These are phyloP conservation scores for Oxytorus armatus DNA, from an alignment of 2,888 invertebrate genomes.

Conservation along the genomic window DNA sequence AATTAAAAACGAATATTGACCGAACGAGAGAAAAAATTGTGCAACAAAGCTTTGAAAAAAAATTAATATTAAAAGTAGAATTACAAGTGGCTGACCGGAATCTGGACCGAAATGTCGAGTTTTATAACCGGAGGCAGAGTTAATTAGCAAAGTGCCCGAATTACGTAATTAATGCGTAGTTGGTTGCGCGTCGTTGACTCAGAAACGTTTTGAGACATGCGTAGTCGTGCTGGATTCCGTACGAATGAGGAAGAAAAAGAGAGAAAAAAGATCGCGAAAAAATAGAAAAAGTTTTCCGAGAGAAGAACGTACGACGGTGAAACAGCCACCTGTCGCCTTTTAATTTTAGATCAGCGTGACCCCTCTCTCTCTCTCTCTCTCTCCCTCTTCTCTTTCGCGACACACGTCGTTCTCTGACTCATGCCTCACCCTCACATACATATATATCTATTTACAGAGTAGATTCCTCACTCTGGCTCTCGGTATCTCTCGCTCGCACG, in stretches of 20 bases:
- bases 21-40: too few relatives aligned
- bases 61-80: neutral
- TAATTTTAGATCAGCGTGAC: constrained; percentile 62
- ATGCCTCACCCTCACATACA: constrained; percentile 5
- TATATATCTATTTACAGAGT: constrained; percentile 3
- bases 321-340: constrained; percentile 66
- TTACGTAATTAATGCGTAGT: constrained; percentile 43
- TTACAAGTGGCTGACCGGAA: neutral
- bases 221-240: constrained; percentile 30
- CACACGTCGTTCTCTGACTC: constrained; percentile 58
- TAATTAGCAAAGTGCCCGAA: constrained; percentile 45
- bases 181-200: constrained; percentile 42
- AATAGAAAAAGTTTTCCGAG: constrained; percentile 38
- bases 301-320: constrained; percentile 49
- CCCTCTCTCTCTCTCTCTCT: constrained; percentile 61
- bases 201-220: constrained; percentile 38
- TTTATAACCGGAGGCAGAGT: constrained; percentile 13
- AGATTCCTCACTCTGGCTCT: neutral
- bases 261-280: constrained; percentile 18
- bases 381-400: constrained; percentile 64
- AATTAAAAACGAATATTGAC: too few relatives aligned
- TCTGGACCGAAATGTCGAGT: constrained; percentile 9
- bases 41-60: neutral
- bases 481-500: constrained; percentile 39
- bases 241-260: constrained; percentile 3